These are phyloP conservation scores for Parnassius apollo DNA, from an alignment of 2,888 invertebrate species.

Conservation along the genomic window DNA sequence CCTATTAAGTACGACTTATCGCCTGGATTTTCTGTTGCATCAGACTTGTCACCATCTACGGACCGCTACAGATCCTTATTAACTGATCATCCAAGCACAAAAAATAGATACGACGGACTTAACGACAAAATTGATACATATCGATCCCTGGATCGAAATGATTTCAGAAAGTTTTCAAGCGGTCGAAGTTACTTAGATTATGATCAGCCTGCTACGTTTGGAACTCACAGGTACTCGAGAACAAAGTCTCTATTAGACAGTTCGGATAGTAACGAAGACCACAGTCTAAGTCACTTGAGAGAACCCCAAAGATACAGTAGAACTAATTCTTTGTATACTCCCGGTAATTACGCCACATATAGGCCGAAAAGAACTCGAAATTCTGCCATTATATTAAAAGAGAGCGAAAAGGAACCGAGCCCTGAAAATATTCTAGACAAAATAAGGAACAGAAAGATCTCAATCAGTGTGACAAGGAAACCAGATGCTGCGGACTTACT, in stretches of 20 bases:
- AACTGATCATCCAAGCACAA: conserved; percentile 58
- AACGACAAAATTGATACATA: conserved; percentile 73
- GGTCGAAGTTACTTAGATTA: conserved; percentile 67
- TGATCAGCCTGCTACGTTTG: conserved; percentile 65
- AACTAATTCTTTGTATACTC: conserved; percentile 73
- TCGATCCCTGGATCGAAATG: conserved; percentile 73
- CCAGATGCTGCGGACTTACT: conserved; percentile 65
- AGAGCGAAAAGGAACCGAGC: conserved; percentile 74
- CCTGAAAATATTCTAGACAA: conserved; percentile 76
- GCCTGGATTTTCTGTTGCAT: conserved; percentile 62
- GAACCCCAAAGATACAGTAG: conserved; percentile 70
- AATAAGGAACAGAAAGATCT: conserved; percentile 75
- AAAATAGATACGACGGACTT: conserved; percentile 65
- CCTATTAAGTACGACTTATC: conserved; percentile 65
- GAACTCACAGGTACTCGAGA: conserved; percentile 65
- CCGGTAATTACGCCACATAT: conserved; percentile 76
- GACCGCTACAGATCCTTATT: conserved; percentile 70
- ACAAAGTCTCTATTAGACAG: conserved; percentile 73
- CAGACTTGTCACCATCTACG: conserved; percentile 68
- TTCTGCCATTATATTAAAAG: conserved; percentile 75
- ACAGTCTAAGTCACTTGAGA: conserved; percentile 51
- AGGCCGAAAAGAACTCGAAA: conserved; percentile 74
- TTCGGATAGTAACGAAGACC: conserved; percentile 59
- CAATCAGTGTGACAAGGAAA: conserved; percentile 74
- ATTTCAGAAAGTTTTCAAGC: conserved; percentile 68